Conservation (phyloP, 2,888 invertebrate genomes). For the Rambutsinella grinnellia region DNA sequence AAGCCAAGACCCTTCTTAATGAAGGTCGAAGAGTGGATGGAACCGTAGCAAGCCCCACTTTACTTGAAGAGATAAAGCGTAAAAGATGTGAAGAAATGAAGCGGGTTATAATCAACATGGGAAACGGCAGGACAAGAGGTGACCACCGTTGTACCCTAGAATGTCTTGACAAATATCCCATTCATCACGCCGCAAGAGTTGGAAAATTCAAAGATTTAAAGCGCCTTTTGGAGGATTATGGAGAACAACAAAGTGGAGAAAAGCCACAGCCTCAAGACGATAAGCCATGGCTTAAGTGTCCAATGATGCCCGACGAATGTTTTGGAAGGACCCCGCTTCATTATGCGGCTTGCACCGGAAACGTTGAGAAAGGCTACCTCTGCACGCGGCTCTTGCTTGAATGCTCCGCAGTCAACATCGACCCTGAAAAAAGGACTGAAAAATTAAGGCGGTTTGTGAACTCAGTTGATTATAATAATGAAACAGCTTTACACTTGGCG, state of each 20-base stretch:
- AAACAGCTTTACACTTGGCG: conserved; percentile 55
- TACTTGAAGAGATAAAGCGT: no score
- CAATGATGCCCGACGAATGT: conserved; percentile 51
- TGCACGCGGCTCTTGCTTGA: conserved; percentile 50
- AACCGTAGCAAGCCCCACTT: no score
- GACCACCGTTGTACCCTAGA: conserved; percentile 42
- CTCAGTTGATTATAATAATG: conserved; percentile 32
- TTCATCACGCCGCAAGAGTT: conserved; percentile 57
- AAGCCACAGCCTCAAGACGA: conserved; percentile 3
- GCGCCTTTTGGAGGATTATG: conserved; percentile 35
- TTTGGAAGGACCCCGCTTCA: conserved; percentile 52
- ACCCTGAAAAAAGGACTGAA: conserved; percentile 36
- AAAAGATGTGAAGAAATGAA: no score
- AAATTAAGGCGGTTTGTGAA: conserved; percentile 52
- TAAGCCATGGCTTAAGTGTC: conserved; percentile 33
- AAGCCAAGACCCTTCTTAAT: no score
- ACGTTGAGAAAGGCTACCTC: conserved; percentile 55
- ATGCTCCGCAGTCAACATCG: conserved; percentile 20
- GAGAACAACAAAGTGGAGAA: no score
- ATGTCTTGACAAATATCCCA: conserved; percentile 51
- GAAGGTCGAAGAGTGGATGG: no score
- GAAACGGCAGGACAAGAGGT: conserved; percentile 13
- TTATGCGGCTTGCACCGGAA: conserved; percentile 52
- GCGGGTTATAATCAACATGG: conserved; percentile 26
- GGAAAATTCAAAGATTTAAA: conserved; percentile 50